Conservation (phyloP, 1,140 invertebrate species). For the Goniozus legneri region DNA sequence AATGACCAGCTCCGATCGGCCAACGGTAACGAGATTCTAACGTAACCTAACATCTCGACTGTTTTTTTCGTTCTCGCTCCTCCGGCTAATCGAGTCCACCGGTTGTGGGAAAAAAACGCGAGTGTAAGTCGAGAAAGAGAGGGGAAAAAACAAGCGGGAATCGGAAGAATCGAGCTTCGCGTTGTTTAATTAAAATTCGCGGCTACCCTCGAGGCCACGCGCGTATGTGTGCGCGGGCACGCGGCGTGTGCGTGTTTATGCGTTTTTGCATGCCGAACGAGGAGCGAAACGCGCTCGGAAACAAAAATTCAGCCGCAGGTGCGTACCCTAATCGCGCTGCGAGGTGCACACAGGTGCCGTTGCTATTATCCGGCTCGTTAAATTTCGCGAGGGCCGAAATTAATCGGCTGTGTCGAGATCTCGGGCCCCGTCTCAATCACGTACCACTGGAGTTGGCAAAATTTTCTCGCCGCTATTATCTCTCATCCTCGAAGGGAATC, state of each 20-base stretch:
- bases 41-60: background rate
- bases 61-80: background rate
- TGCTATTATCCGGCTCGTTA: background rate
- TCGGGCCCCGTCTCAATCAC: background rate
- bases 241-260: no score
- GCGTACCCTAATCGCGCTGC: no score
- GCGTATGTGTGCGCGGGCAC: no score
- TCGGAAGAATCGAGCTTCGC: slow-evolving; percentile 10
- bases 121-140: no score
- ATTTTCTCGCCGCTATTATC: no score
- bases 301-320: background rate
- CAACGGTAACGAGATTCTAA: background rate
- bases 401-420: background rate
- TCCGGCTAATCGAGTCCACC: no score
- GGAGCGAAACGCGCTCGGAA: background rate
- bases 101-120: no score
- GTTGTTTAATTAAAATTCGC: slow-evolving; percentile 16
- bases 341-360: background rate
- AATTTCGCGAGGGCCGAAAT: no score
- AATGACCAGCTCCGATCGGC: no score
- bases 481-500: background rate
- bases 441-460: no score
- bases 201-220: background rate
- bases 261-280: background rate
- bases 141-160: no score